These are phyloP conservation scores for Parazoanthus atlanticus DNA, from an alignment of 92 coral and sea anemone genomes.

Conservation along the genomic window DNA sequence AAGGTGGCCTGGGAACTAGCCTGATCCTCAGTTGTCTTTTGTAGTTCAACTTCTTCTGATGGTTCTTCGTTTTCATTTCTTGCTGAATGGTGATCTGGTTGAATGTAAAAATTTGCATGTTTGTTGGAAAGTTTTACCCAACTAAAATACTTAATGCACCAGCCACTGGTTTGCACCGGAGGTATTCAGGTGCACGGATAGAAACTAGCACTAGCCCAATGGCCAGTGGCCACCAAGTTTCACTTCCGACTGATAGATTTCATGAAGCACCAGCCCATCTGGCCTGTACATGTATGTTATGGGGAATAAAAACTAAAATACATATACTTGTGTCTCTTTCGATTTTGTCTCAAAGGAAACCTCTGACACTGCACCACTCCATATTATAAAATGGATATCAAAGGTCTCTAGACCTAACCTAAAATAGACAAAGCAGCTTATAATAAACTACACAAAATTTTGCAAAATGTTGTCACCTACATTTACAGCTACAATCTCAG, in stretches of 20 bases:
- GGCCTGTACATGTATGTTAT: too few relatives aligned
- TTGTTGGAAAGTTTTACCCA: not conserved
- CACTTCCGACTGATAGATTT: too few relatives aligned
- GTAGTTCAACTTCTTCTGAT: not conserved
- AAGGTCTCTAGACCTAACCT: not conserved
- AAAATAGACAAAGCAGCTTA: not conserved
- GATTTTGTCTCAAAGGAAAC: too few relatives aligned
- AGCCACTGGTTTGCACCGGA: too few relatives aligned
- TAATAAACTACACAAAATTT: too few relatives aligned
- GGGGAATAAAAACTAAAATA: too few relatives aligned
- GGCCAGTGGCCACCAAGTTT: too few relatives aligned
- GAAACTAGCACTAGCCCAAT: too few relatives aligned
- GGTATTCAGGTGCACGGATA: not conserved
- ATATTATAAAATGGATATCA: not conserved
- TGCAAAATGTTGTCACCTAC: not conserved
- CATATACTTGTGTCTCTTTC: too few relatives aligned
- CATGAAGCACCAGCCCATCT: too few relatives aligned
- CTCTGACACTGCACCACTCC: not conserved
- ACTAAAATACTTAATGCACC: not conserved
- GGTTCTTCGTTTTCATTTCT: not conserved
- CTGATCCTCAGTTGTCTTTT: not conserved
- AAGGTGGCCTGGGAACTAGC: conserved; percentile 1
- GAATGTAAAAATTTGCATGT: not conserved
- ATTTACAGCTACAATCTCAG: too few relatives aligned
- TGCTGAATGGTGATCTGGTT: conserved; percentile 21